Evolutionary conservation across 2,888 invertebrate species (phyloP), one percentile per base, ranked within the genome.

Genomic region (Diarsia mendica): DNA sequence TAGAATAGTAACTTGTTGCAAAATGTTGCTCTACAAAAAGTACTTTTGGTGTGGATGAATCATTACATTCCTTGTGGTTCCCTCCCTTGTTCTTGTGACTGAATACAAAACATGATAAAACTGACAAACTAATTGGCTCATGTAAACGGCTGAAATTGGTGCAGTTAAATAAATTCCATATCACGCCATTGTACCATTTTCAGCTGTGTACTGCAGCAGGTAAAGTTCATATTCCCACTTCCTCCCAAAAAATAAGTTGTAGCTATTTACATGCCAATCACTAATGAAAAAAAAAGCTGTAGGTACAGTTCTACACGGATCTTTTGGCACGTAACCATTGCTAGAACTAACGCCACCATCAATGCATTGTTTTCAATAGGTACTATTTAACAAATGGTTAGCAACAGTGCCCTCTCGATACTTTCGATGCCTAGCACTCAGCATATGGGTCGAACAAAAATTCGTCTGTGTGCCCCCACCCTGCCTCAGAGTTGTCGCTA

Each of bases 231-330:
- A 20, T 51, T 60, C n/a, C 13, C 13, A 61, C 10, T 8, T 33
- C 5, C 46, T 61, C 13, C 15, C 18, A 33, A 28, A 10, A n/a
- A 48, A 63, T 15, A 15, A 20, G 13, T 23, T n/a, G 61, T n/a
- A 61, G 51, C 51, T 68, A 69, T 68, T 39, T 46, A 76, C 51
- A 69, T 53, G 23, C 49, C 28, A 65, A 58, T 23, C 18, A 15
- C 13, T 20, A 10, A 48, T 18, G n/a, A 39, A 74, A 48, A 39
- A 76, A 33, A 74, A 68, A 75, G 13, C 46, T 75, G 28, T 28
- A 39, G 39, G 39, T 39, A 55, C 33, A 18, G 48, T 44, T 13
- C n/a, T 63, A 63, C 44, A 44, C 44, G n/a, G 44, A 63, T 63
- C 44, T 44, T 63, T n/a, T 63, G n/a, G 44, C 44, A 44, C 44